Evolutionary conservation across 2,797 vertebrate genomes (phyloP), one percentile per base, ranked within the genome.

Genomic region (Carcharodon carcharias): DNA sequence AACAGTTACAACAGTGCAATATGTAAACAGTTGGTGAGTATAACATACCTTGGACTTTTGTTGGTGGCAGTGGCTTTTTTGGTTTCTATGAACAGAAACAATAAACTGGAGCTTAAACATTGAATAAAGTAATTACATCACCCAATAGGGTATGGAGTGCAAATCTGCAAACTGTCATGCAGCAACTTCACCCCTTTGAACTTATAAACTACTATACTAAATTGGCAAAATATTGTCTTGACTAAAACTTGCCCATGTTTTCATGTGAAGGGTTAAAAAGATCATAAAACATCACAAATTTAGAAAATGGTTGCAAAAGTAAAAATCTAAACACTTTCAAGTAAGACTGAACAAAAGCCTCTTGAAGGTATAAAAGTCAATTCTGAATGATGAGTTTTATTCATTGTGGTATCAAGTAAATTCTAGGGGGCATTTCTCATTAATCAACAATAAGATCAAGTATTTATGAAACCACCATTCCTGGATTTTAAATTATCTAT

Each of bases 31-130:
- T 26, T n/a, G 31, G 31, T 28, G 21, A 26, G 21, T n/a, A 63
- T 26, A 40, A 65, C 77, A 96, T 98, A 99, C 99, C 99, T 97
- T 98, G 96, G 96, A 96, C 97, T 98, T 99, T 99, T 96, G 97
- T 98, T 67, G 99, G 99, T 96, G 99, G 99, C 8, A 98, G 98
- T 21, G 98, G 99, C 97, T 99, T 99, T 98, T 98, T 99, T 97
- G 98, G 99, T 97, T 98, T 99, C 99, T 99, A 97, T 89, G 97
- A 97, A 97, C 96, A 91, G 14, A 96, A 96, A 4, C 56, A 18
- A 95, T 80, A 77, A 67, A 35, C 4, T 40, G 31, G 18, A 96
- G 61, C 26, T 91, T 89, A 92, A 54, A 92, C 0, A 71, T 45
- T 18, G 87, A 96, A 91, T 96, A 16, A 96, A 65, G 82, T 31